Percentiles rank a stretch among this genome's conserved stretches.
Evolutionary conservation across 1,140 invertebrate genomes (phyloP).

Genomic region (Lepidurus arcticus): DNA sequence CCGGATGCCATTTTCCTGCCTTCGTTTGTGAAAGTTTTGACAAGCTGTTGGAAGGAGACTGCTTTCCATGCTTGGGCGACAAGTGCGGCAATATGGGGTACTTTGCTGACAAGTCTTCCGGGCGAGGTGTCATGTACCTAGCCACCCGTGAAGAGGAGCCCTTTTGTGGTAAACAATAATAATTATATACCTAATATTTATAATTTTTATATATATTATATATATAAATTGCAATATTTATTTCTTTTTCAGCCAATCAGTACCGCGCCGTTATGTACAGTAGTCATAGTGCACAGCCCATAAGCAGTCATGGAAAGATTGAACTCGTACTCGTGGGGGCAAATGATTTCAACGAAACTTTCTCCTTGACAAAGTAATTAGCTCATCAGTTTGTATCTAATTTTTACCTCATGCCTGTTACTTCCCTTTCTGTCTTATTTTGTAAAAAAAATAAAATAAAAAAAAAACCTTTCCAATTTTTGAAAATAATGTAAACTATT

Average conservation of each 20-base stretch:
- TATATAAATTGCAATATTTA: neutral
- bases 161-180: slow-evolving; percentile 66
- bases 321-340: slow-evolving; percentile 76
- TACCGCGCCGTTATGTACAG: slow-evolving; percentile 75
- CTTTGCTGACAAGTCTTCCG: slow-evolving; percentile 74
- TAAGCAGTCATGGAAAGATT: slow-evolving; percentile 70
- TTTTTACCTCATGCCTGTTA: neutral
- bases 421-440: too few relatives aligned
- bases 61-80: slow-evolving; percentile 57
- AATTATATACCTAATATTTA: neutral
- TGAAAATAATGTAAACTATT: neutral
- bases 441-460: too few relatives aligned
- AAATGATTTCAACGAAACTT: slow-evolving; percentile 76
- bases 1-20: slow-evolving; percentile 79
- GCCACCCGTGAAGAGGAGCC: slow-evolving; percentile 85
- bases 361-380: slow-evolving; percentile 72
- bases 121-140: slow-evolving; percentile 69
- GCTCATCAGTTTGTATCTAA: neutral
- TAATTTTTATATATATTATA: neutral
- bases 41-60: slow-evolving; percentile 67
- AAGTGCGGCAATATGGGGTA: slow-evolving; percentile 89
- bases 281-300: slow-evolving; percentile 56
- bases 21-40: slow-evolving; percentile 82
- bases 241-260: slow-evolving; percentile 62
- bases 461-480: neutral